phyloP scores from a whole-genome alignment of 2,113 vertebrate genomes.

The Dipodomys merriami region DNA sequence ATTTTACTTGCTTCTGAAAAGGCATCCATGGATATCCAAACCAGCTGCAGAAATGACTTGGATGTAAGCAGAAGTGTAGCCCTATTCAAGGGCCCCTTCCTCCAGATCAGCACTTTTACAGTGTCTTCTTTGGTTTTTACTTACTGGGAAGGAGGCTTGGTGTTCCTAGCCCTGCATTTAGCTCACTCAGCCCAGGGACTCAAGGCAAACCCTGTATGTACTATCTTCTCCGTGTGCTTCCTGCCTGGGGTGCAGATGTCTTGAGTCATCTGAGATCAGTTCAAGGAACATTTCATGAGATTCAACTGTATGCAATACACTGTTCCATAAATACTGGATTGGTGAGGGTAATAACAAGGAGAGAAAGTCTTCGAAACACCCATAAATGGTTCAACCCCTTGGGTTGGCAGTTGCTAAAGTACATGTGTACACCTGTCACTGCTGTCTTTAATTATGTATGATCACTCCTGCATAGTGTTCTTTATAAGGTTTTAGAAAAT shows the following conservation, averaged over 20 bases:
- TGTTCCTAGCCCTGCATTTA: neutral
- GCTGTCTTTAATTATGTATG: neutral
- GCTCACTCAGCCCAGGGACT: neutral
- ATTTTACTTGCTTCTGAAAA: neutral
- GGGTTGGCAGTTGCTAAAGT: neutral
- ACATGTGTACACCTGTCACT: neutral
- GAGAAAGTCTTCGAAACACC: neutral
- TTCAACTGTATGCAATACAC: neutral
- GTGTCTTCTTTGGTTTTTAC: neutral
- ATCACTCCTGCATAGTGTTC: slow-evolving; percentile 13
- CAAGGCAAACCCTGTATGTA: neutral
- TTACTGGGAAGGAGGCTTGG: neutral
- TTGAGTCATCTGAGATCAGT: slow-evolving; percentile 12
- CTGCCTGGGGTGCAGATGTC: neutral
- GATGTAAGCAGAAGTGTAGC: neutral
- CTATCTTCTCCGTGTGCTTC: neutral
- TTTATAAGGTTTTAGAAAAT: slow-evolving; percentile 13
- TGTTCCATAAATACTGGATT: neutral
- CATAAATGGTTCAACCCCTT: neutral
- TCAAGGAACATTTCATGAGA: slow-evolving; percentile 27
- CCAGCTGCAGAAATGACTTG: neutral
- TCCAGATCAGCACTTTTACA: neutral
- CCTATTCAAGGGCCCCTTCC: neutral
- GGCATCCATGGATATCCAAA: neutral
- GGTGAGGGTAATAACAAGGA: neutral